phyloP scores from a whole-genome alignment of 2,113 vertebrate genomes.

The Diadophis punctatus region DNA sequence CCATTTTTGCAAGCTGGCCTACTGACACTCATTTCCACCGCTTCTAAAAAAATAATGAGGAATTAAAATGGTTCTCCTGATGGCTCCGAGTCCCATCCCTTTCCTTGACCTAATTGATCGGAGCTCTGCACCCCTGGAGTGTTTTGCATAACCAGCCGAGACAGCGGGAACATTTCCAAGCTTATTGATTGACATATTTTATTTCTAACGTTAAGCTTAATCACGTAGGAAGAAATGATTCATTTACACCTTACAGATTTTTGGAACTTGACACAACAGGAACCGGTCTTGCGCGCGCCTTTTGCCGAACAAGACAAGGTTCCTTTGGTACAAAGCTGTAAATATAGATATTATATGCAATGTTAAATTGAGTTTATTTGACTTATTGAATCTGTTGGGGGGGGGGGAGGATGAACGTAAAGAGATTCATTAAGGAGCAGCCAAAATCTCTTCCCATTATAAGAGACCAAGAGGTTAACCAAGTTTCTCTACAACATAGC shows the following conservation, averaged over 20 bases:
- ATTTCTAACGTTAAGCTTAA: constrained; percentile 73
- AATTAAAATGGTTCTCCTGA: constrained; percentile 58
- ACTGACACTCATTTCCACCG: constrained; percentile 53
- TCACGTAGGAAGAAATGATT: constrained; percentile 61
- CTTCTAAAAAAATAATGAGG: constrained; percentile 70
- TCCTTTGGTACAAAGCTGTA: constrained; percentile 29
- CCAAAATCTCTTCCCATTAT: constrained; percentile 42
- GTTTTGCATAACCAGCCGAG: constrained; percentile 73
- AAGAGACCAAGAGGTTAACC: constrained; percentile 19
- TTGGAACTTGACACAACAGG: constrained; percentile 39
- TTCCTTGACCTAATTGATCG: constrained; percentile 71
- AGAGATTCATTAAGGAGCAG: constrained; percentile 43
- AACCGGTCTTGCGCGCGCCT: constrained; percentile 41
- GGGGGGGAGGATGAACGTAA: constrained; percentile 34
- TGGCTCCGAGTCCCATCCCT: constrained; percentile 59
- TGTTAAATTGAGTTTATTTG: constrained; percentile 48
- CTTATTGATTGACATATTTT: constrained; percentile 74
- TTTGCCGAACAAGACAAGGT: constrained; percentile 3
- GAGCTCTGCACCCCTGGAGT: constrained; percentile 63
- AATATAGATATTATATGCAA: not conserved
- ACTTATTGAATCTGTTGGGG: not conserved
- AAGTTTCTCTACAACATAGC: not conserved
- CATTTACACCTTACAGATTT: constrained; percentile 62
- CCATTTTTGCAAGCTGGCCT: constrained; percentile 51
- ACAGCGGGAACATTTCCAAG: constrained; percentile 70